Conservation (phyloP, 1,140 invertebrate species). For the Cherax destructor region DNA sequence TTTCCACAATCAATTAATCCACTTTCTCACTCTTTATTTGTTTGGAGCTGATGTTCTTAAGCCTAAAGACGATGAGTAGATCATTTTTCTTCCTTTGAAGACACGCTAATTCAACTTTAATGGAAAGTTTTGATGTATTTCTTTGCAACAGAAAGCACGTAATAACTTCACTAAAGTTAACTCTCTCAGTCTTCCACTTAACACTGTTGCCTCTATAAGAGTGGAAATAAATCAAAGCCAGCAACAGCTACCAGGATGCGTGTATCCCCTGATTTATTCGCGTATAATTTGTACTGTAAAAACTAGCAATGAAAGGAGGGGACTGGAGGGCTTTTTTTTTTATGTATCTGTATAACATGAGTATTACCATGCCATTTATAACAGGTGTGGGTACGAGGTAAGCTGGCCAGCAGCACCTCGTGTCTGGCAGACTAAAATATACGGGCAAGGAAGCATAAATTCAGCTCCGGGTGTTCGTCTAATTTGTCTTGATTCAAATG, state of each 20-base stretch:
- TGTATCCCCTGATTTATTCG: background rate
- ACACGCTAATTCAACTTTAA: no score
- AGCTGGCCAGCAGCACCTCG: background rate
- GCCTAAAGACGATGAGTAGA: no score
- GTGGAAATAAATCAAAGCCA: background rate
- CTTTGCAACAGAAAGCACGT: no score
- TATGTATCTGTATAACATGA: no score
- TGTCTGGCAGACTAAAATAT: background rate
- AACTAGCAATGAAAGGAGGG: background rate
- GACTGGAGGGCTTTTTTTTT: background rate
- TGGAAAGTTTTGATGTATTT: no score
- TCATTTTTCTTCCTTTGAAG: no score
- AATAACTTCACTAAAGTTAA: no score
- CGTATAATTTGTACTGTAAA: background rate
- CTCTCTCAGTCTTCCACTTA: background rate
- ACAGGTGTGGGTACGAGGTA: background rate
- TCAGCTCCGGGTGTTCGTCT: constrained; percentile 39
- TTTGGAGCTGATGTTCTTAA: no score
- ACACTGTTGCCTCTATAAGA: background rate
- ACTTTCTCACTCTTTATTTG: no score
- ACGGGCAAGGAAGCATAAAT: constrained; percentile 39
- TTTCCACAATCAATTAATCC: no score
- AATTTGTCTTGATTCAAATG: constrained; percentile 64
- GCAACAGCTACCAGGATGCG: background rate
- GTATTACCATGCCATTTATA: background rate